Base-by-base conservation (phyloP, 1,140 invertebrate genomes). In the Ceratosolen fusciceps region DNA sequence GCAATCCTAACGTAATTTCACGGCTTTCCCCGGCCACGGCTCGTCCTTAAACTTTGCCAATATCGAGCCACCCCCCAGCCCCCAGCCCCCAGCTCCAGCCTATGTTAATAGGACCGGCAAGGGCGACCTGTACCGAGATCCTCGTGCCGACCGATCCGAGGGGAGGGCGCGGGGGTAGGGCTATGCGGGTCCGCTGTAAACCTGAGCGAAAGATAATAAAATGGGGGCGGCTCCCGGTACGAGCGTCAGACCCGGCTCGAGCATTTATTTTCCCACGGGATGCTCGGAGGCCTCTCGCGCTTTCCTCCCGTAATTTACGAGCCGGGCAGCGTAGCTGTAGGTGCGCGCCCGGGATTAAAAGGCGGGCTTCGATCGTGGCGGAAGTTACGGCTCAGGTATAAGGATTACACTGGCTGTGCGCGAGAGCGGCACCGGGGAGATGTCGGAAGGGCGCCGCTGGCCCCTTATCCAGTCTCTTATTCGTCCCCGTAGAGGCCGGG, bases 21-120 rank as follows among this genome's bases (percentile, higher is more conserved):
- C n/a, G n/a, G n/a, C n/a, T n/a, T n/a, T n/a, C 60, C n/a, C 37
- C 39, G 3, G 24, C 47, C 39, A 24, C 24, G n/a, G 39, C 37
- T 43, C 60, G 14, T n/a, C 31, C 9, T 37, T 31, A 1, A 47
- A 70, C 67, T 70, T 70, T 47, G 12, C 43, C 67, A 70, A 70
- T 70, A 43, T 70, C 37, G 24, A 26, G 24, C 24, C 62, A 0
- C n/a, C n/a, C 34, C n/a, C 16, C n/a, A 7, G 1, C 0, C 39
- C 21, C 19, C 2, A 19, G 14, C 49, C 19, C 26, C 12, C 21
- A 12, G 14, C 49, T n/a, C n/a, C n/a, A n/a, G n/a, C n/a, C n/a
- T n/a, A n/a, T n/a, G n/a, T n/a, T n/a, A n/a, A n/a, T n/a, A n/a
- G n/a, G n/a, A n/a, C 12, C 49, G 19, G 9, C 0, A 54, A 56